A percentile compares a stretch with the other conserved stretches of the same genome.
Evolutionary conservation across 2,888 invertebrate genomes (phyloP).

Genomic region (Perithous albicinctus): DNA sequence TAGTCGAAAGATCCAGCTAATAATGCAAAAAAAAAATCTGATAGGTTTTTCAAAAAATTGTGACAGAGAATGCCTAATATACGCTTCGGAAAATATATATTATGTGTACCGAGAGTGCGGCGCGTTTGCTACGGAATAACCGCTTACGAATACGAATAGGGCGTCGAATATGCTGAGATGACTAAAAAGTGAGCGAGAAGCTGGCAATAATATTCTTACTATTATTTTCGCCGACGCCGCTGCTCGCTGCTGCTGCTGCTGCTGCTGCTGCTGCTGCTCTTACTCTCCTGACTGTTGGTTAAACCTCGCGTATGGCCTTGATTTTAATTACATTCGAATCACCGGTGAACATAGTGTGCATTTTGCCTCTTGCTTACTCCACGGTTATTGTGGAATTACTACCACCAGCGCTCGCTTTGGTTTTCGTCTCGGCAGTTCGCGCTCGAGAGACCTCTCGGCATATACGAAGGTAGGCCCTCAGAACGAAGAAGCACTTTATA

Average conservation of each 20-base stretch:
- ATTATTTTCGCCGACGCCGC: conserved; percentile 48
- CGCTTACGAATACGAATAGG: conserved; percentile 19
- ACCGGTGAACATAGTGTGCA: conserved; percentile 48
- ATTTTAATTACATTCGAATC: conserved; percentile 75
- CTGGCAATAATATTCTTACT: conserved; percentile 65
- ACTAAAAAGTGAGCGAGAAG: conserved; percentile 58
- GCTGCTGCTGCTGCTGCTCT: conserved; percentile 28
- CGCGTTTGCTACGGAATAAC: conserved; percentile 50
- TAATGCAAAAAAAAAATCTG: no score
- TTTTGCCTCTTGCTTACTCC: conserved; percentile 13
- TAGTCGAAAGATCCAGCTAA: no score
- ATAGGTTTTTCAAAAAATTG: no score
- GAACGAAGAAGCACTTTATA: conserved; percentile 76
- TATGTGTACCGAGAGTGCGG: conserved; percentile 58
- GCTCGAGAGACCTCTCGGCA: conserved; percentile 11
- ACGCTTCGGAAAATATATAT: no score
- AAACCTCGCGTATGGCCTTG: conserved; percentile 64
- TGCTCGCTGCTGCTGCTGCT: background rate
- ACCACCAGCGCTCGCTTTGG: conserved; percentile 31
- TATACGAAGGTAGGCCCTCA: conserved; percentile 44
- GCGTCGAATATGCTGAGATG: conserved; percentile 2
- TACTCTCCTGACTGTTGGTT: conserved; percentile 63
- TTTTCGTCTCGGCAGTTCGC: conserved; percentile 48
- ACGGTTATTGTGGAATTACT: background rate
- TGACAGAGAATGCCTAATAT: no score